Evolutionary conservation across 2,113 vertebrate species (phyloP).

Genomic region (Nothocercus nigrocapillus): DNA sequence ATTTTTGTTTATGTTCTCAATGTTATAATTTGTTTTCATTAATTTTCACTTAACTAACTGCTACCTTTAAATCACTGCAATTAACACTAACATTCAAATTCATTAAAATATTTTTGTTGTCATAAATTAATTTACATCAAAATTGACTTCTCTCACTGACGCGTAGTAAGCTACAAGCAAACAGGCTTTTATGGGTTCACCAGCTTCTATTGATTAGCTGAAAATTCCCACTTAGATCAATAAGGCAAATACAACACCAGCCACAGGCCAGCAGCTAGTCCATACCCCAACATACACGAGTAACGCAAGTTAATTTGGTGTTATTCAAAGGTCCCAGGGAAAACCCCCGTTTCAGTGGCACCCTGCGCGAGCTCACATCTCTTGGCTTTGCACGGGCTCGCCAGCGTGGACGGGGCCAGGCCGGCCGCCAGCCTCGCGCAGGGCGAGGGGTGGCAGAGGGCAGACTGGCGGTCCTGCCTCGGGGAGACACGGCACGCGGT

Average conservation of each 20-base stretch:
- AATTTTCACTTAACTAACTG: slow-evolving; percentile 69
- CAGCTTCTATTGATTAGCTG: not conserved
- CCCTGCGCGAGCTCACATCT: not conserved
- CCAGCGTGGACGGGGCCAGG: not conserved
- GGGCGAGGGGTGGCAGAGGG: not conserved
- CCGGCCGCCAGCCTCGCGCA: not conserved
- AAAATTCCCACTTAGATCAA: not conserved
- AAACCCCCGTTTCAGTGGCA: not conserved
- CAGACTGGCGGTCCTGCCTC: not conserved
- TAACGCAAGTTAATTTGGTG: not conserved
- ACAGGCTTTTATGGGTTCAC: slow-evolving; percentile 36
- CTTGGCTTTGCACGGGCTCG: not conserved
- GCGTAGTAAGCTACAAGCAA: slow-evolving; percentile 50
- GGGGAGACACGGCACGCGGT: not conserved
- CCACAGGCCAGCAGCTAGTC: not conserved
- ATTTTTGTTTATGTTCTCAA: slow-evolving; percentile 72
- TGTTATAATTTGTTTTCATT: slow-evolving; percentile 68
- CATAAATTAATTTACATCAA: slow-evolving; percentile 63
- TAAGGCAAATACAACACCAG: not conserved
- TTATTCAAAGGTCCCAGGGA: not conserved
- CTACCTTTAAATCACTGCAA: slow-evolving; percentile 44
- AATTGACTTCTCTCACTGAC: slow-evolving; percentile 32
- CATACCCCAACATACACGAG: not conserved
- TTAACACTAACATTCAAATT: slow-evolving; percentile 66
- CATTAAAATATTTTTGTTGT: slow-evolving; percentile 51